phyloP scores from a whole-genome alignment of 1,140 invertebrate genomes.

The Trichomalopsis sarcophagae region DNA sequence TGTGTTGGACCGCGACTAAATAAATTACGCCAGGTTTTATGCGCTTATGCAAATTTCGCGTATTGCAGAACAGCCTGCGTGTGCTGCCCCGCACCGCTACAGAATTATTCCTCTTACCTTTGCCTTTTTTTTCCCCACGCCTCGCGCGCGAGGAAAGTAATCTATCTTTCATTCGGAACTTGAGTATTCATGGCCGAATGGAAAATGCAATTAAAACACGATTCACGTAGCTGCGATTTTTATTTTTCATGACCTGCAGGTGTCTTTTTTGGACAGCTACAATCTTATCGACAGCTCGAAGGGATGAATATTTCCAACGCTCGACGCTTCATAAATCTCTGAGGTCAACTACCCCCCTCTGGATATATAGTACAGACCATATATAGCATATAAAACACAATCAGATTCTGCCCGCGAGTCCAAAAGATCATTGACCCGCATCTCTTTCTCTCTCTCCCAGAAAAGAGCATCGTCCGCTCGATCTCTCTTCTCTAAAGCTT shows the following conservation, averaged over 20 bases:
- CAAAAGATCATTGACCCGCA: not conserved
- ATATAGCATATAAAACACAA: no score
- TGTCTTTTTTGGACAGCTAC: no score
- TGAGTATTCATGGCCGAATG: not conserved
- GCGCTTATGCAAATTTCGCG: slow-evolving; percentile 36
- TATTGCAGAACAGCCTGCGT: not conserved
- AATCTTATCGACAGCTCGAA: no score
- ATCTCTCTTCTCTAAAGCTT: not conserved
- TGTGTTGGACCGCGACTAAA: slow-evolving; percentile 36
- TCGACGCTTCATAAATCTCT: no score
- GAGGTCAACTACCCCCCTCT: no score
- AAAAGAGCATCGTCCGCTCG: not conserved
- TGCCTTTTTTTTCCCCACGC: not conserved
- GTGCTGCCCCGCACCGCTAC: not conserved
- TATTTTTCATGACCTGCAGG: no score
- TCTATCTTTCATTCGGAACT: slow-evolving; percentile 20
- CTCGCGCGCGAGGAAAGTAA: not conserved
- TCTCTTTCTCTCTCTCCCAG: not conserved
- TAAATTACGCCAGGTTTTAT: slow-evolving; percentile 35
- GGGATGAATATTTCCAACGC: no score
- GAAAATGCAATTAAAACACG: slow-evolving; percentile 15
- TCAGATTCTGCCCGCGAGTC: no score
- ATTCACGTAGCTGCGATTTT: not conserved
- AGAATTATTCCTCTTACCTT: not conserved
- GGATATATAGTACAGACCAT: no score